Evolutionary conservation across 2,797 vertebrate species (phyloP), one percentile per base, ranked within the genome.

Genomic region (Etheostoma perlongum): DNA sequence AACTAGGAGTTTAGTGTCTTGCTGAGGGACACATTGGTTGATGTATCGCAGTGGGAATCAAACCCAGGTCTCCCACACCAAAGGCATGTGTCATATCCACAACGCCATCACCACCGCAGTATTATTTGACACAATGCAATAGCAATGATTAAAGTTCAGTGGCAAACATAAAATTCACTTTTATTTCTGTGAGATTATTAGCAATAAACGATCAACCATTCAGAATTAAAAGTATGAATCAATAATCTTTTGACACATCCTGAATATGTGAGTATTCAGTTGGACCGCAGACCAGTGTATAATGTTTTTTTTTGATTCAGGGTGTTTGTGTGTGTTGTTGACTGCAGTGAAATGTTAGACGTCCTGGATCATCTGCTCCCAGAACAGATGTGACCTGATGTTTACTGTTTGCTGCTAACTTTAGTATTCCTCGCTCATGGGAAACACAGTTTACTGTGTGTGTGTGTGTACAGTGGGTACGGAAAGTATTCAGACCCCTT

Each of bases 311-410:
- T 8, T 25, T n/a, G 42, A 55, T 0, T 0, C 25, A 18, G 21
- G n/a, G 14, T 42, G 8, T 55, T 14, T 60, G 44, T 42, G 27
- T 54, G 46, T 48, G 36, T 54, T 54, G 60, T 60, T 18, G 30
- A 30, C 53, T 74, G 58, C 27, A 68, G 60, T 44, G 57, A 40
- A 54, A 54, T 67, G 44, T 74, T 62, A 27, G 51, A 61, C 52
- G 71, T 70, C 78, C 8, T 42, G 53, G 71, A 67, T 82, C 57
- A 54, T 79, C 62, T 69, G 81, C 85, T 87, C 60, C 68, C 30
- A 55, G 49, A 57, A 46, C 89, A 90, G 85, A 90, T 87, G 84
- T 85, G 79, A 72, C 73, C 83, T 70, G 66, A 90, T 90, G 84
- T 91, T 88, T 83, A 47, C 83, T 59, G 71, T 83, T 73, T 79